Percentiles rank a stretch among this genome's conserved stretches.
Evolutionary conservation across 2,797 vertebrate genomes (phyloP).

Genomic region (Falco novaeseelandiae): DNA sequence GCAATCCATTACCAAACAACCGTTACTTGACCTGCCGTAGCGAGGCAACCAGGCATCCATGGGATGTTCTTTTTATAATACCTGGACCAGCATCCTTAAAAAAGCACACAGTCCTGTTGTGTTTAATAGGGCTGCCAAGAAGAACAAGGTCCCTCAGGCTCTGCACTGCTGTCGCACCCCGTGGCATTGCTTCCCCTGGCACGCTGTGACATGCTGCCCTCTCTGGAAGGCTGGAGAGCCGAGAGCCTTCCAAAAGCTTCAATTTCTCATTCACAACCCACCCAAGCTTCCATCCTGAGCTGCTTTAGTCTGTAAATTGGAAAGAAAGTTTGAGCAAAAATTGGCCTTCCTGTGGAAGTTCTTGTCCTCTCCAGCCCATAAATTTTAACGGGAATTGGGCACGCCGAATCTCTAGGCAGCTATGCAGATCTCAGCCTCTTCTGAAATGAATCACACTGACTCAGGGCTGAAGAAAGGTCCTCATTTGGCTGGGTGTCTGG

Average conservation of each 20-base stretch:
- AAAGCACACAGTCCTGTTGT: background rate
- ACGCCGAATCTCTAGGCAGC: background rate
- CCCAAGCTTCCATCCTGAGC: background rate
- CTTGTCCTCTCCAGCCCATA: background rate
- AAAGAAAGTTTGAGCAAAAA: background rate
- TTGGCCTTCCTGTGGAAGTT: background rate
- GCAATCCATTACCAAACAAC: background rate
- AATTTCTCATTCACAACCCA: background rate
- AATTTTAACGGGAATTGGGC: background rate
- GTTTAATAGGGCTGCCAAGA: background rate
- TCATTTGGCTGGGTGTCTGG: background rate
- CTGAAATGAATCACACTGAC: background rate
- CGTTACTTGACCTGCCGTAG: fast-evolving
- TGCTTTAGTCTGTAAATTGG: background rate
- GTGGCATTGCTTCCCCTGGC: background rate
- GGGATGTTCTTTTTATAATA: background rate
- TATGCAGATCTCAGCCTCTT: background rate
- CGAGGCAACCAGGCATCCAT: background rate
- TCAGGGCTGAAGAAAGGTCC: background rate
- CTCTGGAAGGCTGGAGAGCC: background rate
- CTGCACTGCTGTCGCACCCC: background rate
- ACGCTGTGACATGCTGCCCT: background rate
- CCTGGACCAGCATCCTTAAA: conserved; percentile 7
- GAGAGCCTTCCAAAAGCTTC: background rate
- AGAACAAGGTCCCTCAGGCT: background rate